Conservation (phyloP, 2,797 vertebrate genomes). For the Hydrocynus forskahlii region DNA sequence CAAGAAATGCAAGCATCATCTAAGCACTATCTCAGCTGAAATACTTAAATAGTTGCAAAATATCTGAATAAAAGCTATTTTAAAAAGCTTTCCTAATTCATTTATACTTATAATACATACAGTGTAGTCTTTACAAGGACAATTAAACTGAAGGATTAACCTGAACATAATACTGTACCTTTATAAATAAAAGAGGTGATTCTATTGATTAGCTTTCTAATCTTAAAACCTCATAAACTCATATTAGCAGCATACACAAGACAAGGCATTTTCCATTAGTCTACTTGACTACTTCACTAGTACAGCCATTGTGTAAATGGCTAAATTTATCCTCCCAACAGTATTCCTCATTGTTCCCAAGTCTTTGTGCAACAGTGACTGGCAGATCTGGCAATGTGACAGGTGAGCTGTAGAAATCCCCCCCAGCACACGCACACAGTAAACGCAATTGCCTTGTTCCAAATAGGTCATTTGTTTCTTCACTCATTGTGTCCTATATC, state of each 20-base stretch:
- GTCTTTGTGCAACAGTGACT: constrained; percentile 31
- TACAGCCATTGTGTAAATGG: neutral
- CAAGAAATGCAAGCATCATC: too few species aligned
- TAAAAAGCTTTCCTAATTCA: neutral
- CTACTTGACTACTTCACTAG: neutral
- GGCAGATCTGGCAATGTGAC: constrained; percentile 31
- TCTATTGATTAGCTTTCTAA: neutral
- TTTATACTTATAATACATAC: neutral
- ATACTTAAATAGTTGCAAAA: neutral
- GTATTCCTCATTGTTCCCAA: constrained; percentile 26
- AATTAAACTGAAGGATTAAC: too few species aligned
- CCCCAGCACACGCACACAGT: neutral
- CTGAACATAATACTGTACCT: too few species aligned
- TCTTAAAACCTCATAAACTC: neutral
- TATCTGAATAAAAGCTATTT: neutral
- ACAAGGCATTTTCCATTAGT: neutral
- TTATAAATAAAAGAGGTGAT: too few species aligned
- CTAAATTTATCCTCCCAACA: constrained; percentile 20
- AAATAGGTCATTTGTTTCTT: neutral
- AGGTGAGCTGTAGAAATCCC: constrained; percentile 1
- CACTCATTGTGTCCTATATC: neutral
- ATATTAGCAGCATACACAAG: neutral
- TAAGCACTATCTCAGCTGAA: neutral
- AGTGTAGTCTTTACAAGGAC: neutral
- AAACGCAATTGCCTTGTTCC: neutral